Evolutionary conservation across 2,888 invertebrate genomes (phyloP), one percentile per base, ranked within the genome.

Genomic region (Polyommatus iphigenia): DNA sequence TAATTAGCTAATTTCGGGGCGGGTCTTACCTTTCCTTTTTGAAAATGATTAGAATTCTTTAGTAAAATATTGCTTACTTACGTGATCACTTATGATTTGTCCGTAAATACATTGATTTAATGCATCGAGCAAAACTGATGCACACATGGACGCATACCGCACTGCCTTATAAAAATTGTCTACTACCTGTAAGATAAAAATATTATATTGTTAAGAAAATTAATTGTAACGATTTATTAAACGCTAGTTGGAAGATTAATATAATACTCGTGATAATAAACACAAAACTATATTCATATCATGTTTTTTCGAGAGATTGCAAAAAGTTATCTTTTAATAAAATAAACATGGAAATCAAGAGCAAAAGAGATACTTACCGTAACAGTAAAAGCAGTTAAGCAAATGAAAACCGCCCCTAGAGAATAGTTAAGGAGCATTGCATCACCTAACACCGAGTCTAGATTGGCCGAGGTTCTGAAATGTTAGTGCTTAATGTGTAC

Each of bases 371-470:
- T 59, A 78, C 41, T 54, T 85, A 93, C 93, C 79, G 90, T 89
- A 71, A 88, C 88, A 36, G 92, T 90, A 81, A 91, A 92, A 79
- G 89, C 89, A 54, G 93, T 92, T 1, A 92, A 86, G 77, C 92
- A 91, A 82, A 93, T 89, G 77, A 93, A 90, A 41, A 91, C 84
- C 0, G 91, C 88, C 79, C 91, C 91, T 80, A 91, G 88, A 13
- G 86, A 82, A 79, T 91, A 93, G 71, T 88, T 89, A 2, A 91
- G 79, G 73, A 92, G 82, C 88, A 91, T 90, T 41, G 86, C 87
- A 71, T 88, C 87, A 54, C 91, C 92, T 75, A 92, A 81, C 59
- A 91, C 85, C 8, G 78, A 79, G 75, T 91, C 86, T 36, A 93
- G 83, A 59, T 87, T 85, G 59, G 85, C 83, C 3, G 87, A 84